A percentile compares a stretch with the other conserved stretches of the same genome.
Conservation (phyloP, 2,888 invertebrate species). For the Tolmerus cingulatus region DNA sequence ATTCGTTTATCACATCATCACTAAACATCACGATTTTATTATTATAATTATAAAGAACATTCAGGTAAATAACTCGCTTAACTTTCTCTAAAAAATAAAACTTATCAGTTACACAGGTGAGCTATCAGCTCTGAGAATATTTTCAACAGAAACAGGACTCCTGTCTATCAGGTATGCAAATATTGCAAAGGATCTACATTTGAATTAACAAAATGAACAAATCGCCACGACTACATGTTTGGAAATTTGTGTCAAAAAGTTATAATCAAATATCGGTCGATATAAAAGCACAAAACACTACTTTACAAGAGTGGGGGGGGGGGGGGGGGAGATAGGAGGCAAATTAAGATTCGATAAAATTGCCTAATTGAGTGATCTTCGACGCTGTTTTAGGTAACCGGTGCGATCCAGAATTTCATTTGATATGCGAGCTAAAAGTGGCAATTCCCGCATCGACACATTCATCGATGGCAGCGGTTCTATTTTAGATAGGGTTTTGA, state of each 20-base stretch:
- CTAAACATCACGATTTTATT: conserved; percentile 29
- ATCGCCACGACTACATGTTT: neutral
- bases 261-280: conserved; percentile 17
- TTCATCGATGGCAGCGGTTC: conserved; percentile 62
- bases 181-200: conserved; percentile 34
- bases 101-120: conserved; percentile 10
- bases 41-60: conserved; percentile 26
- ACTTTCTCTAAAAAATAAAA: conserved; percentile 17
- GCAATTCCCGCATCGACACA: conserved; percentile 63
- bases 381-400: conserved; percentile 50
- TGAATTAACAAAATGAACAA: conserved; percentile 39
- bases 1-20: neutral
- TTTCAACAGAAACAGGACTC: conserved; percentile 22
- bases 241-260: conserved; percentile 18
- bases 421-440: conserved; percentile 60
- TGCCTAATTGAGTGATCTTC: conserved; percentile 51
- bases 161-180: conserved; percentile 25
- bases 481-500: conserved; percentile 60
- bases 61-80: conserved; percentile 31
- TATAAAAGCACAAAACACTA: neutral
- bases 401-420: conserved; percentile 57
- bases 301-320: neutral
- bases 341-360: neutral
- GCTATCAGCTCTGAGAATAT: conserved; percentile 34
- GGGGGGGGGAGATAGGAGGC: neutral